Evolutionary conservation across 2,113 vertebrate genomes (phyloP), one percentile per base, ranked within the genome.

Genomic region (Bagarius yarrelli): DNA sequence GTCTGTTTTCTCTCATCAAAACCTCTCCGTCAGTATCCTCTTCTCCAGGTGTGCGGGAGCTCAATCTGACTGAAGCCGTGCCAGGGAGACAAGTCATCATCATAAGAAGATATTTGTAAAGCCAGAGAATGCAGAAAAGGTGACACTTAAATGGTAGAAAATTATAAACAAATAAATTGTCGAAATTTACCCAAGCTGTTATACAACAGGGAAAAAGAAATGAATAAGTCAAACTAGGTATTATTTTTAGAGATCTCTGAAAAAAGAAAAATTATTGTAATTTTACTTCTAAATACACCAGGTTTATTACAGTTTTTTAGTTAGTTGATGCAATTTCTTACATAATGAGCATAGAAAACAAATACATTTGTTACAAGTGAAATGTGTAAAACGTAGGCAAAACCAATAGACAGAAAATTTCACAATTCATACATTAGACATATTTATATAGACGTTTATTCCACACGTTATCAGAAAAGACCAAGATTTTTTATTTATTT

Each of bases 51-150:
- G 81, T 81, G 66, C 63, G 69, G 57, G 27, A 59, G 53, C 52
- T 79, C 30, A 59, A 86, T 89, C 85, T 86, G 85, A 90, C 86
- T 1, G 80, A 84, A 67, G 13, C 5, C 23, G 30, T 75, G 84
- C 83, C 89, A 85, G 69, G 27, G 36, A 30, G 67, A 76, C 53
- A 72, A 83, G 81, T 85, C 80, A 63, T 75, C 81, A 52, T 64
- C 76, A 84, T 81, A 74, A 27, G 27, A 55, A 36, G n/a, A 53
- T 57, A 60, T 36, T 53, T 34, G 36, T 25, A 59, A 40, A 64
- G 55, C 66, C 56, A 34, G 8, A n/a, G 55, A 63, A 67, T 40
- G 34, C 55, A 44, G 55, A 34, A 23, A 59, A 57, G 72, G 30
- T 44, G 55, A 76, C 56, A 27, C 18, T 44, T 57, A 3, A 76